These are phyloP conservation scores for Polypedilum vanderplanki DNA, from an alignment of 1,140 invertebrate species.

Conservation along the genomic window DNA sequence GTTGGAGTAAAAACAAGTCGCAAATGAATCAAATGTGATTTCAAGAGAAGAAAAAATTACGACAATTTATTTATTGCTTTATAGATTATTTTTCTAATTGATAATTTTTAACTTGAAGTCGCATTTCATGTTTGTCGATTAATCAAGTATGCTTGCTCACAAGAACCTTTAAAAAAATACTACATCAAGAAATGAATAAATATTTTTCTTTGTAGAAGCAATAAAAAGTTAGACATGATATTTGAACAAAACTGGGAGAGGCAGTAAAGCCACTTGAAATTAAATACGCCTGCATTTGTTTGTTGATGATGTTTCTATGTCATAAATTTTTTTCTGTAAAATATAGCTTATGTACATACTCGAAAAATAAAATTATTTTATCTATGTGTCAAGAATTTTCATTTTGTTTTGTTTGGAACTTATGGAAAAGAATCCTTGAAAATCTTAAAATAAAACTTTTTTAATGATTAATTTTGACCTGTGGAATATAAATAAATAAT, in stretches of 20 bases:
- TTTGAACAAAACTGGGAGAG: constrained; percentile 14
- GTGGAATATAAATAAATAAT: no score
- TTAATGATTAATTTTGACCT: no score
- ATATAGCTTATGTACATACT: no score
- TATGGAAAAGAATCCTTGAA: no score
- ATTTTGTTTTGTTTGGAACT: no score
- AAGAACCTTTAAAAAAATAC: background rate
- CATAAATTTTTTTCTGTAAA: no score
- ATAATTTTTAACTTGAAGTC: constrained; percentile 21
- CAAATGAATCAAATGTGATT: no score
- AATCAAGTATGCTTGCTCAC: background rate
- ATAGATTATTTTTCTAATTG: constrained; percentile 23
- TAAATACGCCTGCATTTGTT: background rate
- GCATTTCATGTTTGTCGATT: constrained; percentile 15
- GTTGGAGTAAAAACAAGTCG: no score
- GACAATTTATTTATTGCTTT: background rate
- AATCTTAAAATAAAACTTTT: no score
- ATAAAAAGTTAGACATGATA: background rate
- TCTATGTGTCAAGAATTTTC: no score
- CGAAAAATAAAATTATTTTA: no score
- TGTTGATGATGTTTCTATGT: background rate
- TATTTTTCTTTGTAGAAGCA: background rate
- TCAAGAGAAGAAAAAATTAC: no score
- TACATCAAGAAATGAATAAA: background rate
- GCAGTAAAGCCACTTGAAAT: constrained; percentile 8